phyloP scores from a whole-genome alignment of 2,797 vertebrate species.

The Mionectes olivaceus region DNA sequence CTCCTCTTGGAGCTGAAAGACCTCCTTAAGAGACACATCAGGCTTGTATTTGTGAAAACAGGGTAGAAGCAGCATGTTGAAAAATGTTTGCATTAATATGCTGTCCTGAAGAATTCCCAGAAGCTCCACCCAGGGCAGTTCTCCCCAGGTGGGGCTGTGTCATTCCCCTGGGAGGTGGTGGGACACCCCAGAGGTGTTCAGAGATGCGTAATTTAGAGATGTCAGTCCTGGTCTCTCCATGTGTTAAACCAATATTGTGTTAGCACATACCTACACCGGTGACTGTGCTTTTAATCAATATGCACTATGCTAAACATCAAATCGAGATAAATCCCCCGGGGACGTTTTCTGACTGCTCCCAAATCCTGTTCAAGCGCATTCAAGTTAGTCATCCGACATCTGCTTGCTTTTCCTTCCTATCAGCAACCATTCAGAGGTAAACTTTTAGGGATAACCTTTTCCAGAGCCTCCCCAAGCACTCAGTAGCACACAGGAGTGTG shows the following conservation, averaged over 20 bases:
- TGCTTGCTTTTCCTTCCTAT: background rate
- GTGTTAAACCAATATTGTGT: background rate
- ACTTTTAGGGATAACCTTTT: conserved; percentile 11
- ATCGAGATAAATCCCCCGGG: background rate
- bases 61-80: background rate
- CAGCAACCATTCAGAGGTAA: background rate
- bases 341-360: background rate
- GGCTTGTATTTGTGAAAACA: background rate
- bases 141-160: background rate
- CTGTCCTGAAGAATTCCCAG: background rate
- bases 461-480: background rate
- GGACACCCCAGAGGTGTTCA: background rate
- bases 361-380: background rate
- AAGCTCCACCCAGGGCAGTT: background rate
- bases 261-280: background rate
- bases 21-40: background rate
- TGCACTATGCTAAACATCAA: background rate
- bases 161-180: fast-evolving
- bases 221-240: background rate
- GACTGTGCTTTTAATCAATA: background rate
- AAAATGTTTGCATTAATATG: background rate
- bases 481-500: background rate
- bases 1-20: background rate
- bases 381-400: background rate
- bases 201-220: background rate